A percentile compares a stretch with the other conserved stretches of the same genome.
phyloP scores from a whole-genome alignment of 2,797 vertebrate species.

The Cuculus canorus region DNA sequence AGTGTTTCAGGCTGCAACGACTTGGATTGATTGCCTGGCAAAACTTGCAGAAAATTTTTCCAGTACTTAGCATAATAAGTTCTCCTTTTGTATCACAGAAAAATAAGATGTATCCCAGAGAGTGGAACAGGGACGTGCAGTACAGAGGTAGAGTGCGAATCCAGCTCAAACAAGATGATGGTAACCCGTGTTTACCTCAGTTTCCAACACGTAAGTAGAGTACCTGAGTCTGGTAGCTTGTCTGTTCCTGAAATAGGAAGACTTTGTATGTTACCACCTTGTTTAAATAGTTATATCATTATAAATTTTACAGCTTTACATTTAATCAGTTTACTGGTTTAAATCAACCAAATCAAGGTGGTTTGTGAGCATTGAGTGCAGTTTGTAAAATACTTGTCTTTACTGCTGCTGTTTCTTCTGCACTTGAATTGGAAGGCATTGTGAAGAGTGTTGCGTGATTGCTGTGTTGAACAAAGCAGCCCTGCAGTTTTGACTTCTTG shows the following conservation, averaged over 20 bases:
- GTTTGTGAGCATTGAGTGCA: neutral
- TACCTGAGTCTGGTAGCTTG: neutral
- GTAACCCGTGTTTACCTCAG: constrained; percentile 86
- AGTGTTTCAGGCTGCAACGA: neutral
- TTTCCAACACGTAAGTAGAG: constrained; percentile 88
- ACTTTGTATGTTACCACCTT: neutral
- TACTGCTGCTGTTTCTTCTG: neutral
- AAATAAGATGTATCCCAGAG: constrained; percentile 95
- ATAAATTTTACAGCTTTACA: neutral
- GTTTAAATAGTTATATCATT: neutral
- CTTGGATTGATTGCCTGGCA: neutral
- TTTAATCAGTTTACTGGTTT: neutral
- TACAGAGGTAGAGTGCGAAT: constrained; percentile 91
- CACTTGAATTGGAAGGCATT: neutral
- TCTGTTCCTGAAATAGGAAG: neutral
- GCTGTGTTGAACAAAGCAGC: neutral
- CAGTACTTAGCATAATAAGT: neutral
- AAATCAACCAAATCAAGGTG: neutral
- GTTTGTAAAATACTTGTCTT: neutral
- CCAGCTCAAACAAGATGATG: constrained; percentile 91
- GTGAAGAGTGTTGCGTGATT: neutral
- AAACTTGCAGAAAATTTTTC: neutral
- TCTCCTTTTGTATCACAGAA: constrained; percentile 61
- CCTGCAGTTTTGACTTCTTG: neutral
- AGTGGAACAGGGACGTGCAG: constrained; percentile 93